Evolutionary conservation across 2,797 vertebrate genomes (phyloP), one percentile per base, ranked within the genome.

Genomic region (Typhlichthys subterraneus): DNA sequence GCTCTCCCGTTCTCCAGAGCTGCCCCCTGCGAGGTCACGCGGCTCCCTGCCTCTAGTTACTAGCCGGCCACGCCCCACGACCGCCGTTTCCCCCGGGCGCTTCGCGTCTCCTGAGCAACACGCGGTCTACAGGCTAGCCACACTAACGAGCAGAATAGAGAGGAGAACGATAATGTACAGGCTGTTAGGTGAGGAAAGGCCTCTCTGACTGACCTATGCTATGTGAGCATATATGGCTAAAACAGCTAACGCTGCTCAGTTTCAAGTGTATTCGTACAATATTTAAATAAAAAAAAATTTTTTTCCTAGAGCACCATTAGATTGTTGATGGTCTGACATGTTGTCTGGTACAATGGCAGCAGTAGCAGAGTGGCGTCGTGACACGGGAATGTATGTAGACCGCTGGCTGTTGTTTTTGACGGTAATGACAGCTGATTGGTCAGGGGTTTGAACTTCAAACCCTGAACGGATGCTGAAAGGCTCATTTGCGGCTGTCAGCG

Each of bases 1-100:
- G 91, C 92, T 88, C 90, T 74, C 72, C 93, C 91, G 91, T 93
- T 93, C 93, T 93, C 92, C 93, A 94, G 93, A 52, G 77, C 92
- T 93, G 92, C 78, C 92, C 77, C 38, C 72, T 80, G 85, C 79
- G 84, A 84, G 69, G 75, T 78, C 73, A 69, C 83, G 83, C 65
- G 61, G 55, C 67, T 63, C 59, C 70, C 57, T 49, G 67, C 72
- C 66, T 81, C 86, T 60, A 62, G 61, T 53, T 54, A 76, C 61
- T 15, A 64, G 51, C 61, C 53, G 58, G 50, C 42, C 31, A 45
- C 31, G 2, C 4, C 46, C 52, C 45, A 4, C 17, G 33, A 48
- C 45, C 14, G 48, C 51, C 23, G 5, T 38, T 9, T 8, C 7
- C 9, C 38, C 38, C 38, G 23, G 23, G 23, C 38, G 1, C 38